Base-by-base conservation (phyloP, 2,888 invertebrate genomes). In the Melitaea athalia region DNA sequence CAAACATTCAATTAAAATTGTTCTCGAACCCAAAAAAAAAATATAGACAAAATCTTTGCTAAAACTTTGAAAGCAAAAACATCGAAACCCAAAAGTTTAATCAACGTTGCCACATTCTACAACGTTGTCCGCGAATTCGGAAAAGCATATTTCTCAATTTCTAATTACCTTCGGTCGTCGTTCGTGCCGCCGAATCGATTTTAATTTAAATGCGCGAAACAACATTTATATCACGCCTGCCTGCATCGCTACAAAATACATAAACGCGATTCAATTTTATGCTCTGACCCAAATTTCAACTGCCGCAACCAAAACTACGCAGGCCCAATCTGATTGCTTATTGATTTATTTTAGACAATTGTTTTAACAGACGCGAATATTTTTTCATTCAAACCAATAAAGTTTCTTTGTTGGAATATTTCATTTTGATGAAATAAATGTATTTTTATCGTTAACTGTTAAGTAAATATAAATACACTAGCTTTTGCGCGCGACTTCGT, bases 311-410 rank as follows among this genome's bases (percentile, higher is more conserved):
- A 83, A 83, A 85, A 85, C 84, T 82, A 85, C 86, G 83, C 85
- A 83, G 81, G 83, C 76, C 82, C 83, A 78, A 68, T 81, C 77
- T 82, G 85, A 87, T 87, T 84, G 86, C 80, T 79, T 86, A 87
- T 87, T 85, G 87, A 87, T 87, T 87, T 83, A 81, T 85, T 85
- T 84, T 79, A 74, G 76, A 75, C 73, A 77, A 38, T 75, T 78
- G 77, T 79, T 75, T 73, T 73, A 69, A 71, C 69, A 63, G 72
- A 60, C 57, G 52, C 62, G 42, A 71, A 61, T 68, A 24, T 24
- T 24, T 65, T 67, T 72, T 68, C 68, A 50, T 43, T 17, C 43
- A 24, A 45, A 15, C n/a, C 31, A 38, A 5, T n/a, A 31, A 31
- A 33, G 12, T 14, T 52, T 24, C 11, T 12, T 52, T 31, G 14